A percentile compares a stretch with the other conserved stretches of the same genome.
These are phyloP conservation scores for Aphaenogaster ashmeadi DNA, from an alignment of 1,140 invertebrate species.

Conservation along the genomic window DNA sequence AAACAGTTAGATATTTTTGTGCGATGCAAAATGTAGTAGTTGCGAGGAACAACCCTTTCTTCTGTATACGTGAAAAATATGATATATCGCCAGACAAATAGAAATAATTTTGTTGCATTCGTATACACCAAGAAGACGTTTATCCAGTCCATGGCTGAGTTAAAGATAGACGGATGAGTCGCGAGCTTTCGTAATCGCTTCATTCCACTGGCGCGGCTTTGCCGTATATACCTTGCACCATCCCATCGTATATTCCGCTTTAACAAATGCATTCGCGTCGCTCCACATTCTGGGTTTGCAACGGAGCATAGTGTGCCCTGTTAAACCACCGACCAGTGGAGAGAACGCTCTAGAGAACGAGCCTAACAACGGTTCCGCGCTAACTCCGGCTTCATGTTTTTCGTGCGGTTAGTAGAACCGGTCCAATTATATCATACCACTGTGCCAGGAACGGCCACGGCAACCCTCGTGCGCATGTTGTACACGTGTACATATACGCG, in stretches of 20 bases:
- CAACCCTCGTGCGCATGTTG: conserved; percentile 63
- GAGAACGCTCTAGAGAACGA: conserved; percentile 7
- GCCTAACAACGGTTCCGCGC: conserved; percentile 75
- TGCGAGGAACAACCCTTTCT: not conserved
- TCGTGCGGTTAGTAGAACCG: conserved; percentile 80
- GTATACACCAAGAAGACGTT: not conserved
- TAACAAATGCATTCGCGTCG: conserved; percentile 38
- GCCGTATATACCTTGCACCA: conserved; percentile 13
- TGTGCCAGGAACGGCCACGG: conserved; percentile 68
- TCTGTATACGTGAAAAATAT: not conserved
- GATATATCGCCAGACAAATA: not conserved
- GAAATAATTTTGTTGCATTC: conserved; percentile 36
- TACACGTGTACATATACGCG: not conserved
- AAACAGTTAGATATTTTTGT: not conserved
- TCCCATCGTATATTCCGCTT: conserved; percentile 27
- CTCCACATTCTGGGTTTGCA: conserved; percentile 44
- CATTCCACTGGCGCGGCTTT: conserved; percentile 43
- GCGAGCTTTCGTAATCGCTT: conserved; percentile 65
- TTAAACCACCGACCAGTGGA: conserved; percentile 31
- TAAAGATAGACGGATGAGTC: conserved; percentile 71
- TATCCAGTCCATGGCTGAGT: conserved; percentile 59
- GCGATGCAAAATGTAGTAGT: not conserved
- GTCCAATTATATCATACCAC: conserved; percentile 84
- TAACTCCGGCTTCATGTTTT: conserved; percentile 71
- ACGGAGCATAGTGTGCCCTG: conserved; percentile 40